Percentiles rank a stretch among this genome's conserved stretches.
phyloP scores from a whole-genome alignment of 2,113 vertebrate genomes.

The Microtus montanus region DNA sequence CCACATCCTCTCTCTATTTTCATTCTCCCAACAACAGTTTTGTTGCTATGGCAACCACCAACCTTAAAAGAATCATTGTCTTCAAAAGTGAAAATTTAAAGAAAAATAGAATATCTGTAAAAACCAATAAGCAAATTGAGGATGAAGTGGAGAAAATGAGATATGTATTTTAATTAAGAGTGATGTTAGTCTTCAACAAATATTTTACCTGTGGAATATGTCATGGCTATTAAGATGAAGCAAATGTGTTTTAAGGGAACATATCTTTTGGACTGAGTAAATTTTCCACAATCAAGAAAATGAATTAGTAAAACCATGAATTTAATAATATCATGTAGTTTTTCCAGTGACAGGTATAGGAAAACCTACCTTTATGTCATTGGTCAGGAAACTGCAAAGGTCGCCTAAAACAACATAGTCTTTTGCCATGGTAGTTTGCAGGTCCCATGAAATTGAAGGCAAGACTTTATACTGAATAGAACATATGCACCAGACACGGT shows the following conservation, averaged over 20 bases:
- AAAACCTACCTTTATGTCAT: not conserved
- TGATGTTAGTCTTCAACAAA: not conserved
- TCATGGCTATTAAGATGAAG: not conserved
- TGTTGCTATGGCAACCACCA: not conserved
- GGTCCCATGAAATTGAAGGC: too few species aligned
- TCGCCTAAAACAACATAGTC: not conserved
- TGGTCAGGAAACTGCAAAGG: not conserved
- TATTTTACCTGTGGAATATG: not conserved
- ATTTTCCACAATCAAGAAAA: not conserved
- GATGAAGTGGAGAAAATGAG: accelerated
- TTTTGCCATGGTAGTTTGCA: not conserved
- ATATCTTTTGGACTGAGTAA: not conserved
- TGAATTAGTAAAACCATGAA: not conserved
- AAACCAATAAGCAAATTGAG: not conserved
- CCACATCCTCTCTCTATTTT: not conserved
- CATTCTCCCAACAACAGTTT: not conserved
- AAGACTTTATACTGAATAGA: not conserved
- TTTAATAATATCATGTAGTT: not conserved
- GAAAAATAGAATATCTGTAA: not conserved
- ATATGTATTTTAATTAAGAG: not conserved
- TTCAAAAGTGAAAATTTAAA: not conserved
- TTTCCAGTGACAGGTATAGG: not conserved
- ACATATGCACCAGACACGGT: not conserved
- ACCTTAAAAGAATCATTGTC: not conserved
- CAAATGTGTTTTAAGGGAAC: accelerated